These are phyloP conservation scores for Danio jaintianensis DNA, from an alignment of 2,797 vertebrate genomes.

Conservation along the genomic window DNA sequence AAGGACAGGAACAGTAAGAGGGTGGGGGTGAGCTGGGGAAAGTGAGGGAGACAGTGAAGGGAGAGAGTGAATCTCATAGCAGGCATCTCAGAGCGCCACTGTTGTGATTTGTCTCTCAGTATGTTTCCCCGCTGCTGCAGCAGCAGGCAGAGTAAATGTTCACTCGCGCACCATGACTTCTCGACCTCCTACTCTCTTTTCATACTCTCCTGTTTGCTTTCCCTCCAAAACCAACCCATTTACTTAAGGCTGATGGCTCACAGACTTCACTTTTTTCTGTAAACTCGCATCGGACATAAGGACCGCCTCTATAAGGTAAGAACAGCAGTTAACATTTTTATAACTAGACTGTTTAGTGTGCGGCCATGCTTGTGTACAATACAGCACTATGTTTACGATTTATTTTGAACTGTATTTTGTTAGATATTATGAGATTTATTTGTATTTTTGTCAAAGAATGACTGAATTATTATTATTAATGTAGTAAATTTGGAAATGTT, in stretches of 20 bases:
- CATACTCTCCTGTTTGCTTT: neutral
- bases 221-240: neutral
- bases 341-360: neutral
- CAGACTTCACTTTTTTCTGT: slow-evolving; percentile 3
- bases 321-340: neutral
- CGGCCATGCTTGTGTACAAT: neutral
- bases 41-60: neutral
- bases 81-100: neutral
- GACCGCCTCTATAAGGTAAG: slow-evolving; percentile 12
- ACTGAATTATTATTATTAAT: neutral
- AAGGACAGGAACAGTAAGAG: slow-evolving; percentile 1
- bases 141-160: neutral
- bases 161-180: slow-evolving; percentile 5
- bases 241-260: slow-evolving; percentile 9
- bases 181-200: neutral
- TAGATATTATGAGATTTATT: neutral
- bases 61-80: slow-evolving; percentile 17
- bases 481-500: too few relatives aligned
- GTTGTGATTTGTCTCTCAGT: slow-evolving; percentile 17
- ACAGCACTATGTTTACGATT: neutral
- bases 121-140: neutral
- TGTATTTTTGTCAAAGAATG: neutral
- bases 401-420: neutral
- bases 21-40: neutral
- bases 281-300: neutral